A percentile compares a stretch with the other conserved stretches of the same genome.
Conservation (phyloP, 2,797 vertebrate species). For the Toxotes lorentzi region DNA sequence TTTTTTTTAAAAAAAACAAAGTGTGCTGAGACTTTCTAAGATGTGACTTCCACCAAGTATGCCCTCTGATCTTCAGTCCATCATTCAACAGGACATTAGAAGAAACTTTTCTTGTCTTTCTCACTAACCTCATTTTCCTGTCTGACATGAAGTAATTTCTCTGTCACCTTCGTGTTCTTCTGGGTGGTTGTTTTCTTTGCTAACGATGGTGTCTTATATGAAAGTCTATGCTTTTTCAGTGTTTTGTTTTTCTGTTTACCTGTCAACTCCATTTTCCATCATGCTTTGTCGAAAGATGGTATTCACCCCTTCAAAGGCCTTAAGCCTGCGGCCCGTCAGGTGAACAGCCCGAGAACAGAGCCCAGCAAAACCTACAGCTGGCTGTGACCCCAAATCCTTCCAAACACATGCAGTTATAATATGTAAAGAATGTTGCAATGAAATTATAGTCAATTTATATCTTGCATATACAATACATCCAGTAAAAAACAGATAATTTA, state of each 20-base stretch:
- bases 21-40: conserved; percentile 83
- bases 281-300: conserved; percentile 99
- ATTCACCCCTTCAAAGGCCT: conserved; percentile 99
- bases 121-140: conserved; percentile 57
- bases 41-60: conserved; percentile 56
- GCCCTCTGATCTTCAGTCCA: conserved; percentile 48
- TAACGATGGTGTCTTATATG: conserved; percentile 54
- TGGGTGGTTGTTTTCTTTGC: conserved; percentile 60
- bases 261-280: conserved; percentile 87
- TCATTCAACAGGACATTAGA: conserved; percentile 57
- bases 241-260: conserved; percentile 68
- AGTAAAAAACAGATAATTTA: background rate
- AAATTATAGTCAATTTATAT: background rate
- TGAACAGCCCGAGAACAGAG: conserved; percentile 99
- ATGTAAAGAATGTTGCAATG: background rate
- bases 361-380: conserved; percentile 90
- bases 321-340: conserved; percentile 99
- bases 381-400: conserved; percentile 76
- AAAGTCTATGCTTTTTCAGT: conserved; percentile 46
- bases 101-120: conserved; percentile 44
- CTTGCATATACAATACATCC: background rate
- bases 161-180: conserved; percentile 42
- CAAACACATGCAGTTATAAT: conserved; percentile 17
- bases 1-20: conserved; percentile 9
- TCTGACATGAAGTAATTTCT: conserved; percentile 52